Percentiles rank a stretch among this genome's conserved stretches.
These are phyloP conservation scores for Scaeva pyrastri DNA, from an alignment of 2,888 invertebrate species.

Conservation along the genomic window DNA sequence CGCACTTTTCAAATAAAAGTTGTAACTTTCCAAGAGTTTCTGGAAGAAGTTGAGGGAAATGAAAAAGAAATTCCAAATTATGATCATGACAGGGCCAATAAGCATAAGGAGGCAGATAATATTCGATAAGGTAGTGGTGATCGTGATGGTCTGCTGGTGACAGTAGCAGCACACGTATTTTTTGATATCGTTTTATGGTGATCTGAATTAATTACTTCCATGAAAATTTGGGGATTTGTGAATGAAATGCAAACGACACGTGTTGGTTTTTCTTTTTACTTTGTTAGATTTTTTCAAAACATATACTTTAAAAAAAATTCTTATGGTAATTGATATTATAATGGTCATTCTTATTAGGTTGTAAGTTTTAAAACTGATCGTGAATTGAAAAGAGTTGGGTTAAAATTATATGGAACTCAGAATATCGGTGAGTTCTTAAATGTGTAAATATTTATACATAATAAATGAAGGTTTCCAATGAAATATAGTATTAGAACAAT, in stretches of 20 bases:
- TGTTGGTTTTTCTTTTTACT: slow-evolving; percentile 1
- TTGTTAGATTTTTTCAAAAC: not conserved
- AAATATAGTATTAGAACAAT: too few relatives aligned
- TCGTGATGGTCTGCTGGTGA: slow-evolving; percentile 4
- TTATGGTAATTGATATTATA: not conserved
- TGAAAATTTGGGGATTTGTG: slow-evolving; percentile 38
- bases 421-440: too few relatives aligned
- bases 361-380: too few relatives aligned
- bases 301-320: not conserved
- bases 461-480: too few relatives aligned
- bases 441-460: too few relatives aligned
- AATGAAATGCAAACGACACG: slow-evolving; percentile 55
- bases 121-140: not conserved
- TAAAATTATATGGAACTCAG: too few relatives aligned
- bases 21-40: not conserved
- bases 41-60: not conserved
- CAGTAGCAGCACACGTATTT: slow-evolving; percentile 52
- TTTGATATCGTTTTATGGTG: slow-evolving; percentile 39
- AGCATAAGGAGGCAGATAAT: not conserved
- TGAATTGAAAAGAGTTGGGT: too few relatives aligned
- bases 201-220: slow-evolving; percentile 54
- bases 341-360: too few relatives aligned
- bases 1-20: not conserved
- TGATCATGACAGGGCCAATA: not conserved
- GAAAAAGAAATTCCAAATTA: not conserved